phyloP scores from a whole-genome alignment of 2,888 invertebrate species.

The Eumacrocentrus americanus region DNA sequence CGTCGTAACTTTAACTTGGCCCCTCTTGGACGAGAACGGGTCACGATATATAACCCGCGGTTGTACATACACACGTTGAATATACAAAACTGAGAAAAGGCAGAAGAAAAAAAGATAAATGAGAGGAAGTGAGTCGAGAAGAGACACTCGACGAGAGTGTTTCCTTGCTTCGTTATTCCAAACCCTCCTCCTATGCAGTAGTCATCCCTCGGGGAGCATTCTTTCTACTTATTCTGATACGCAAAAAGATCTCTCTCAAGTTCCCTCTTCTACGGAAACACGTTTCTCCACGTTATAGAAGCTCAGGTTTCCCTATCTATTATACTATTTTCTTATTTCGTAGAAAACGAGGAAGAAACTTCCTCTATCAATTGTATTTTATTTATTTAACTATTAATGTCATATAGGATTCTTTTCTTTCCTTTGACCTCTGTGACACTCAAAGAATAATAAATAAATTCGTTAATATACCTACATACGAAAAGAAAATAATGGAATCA shows the following conservation, averaged over 20 bases:
- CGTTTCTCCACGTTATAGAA: not conserved
- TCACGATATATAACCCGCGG: too few species aligned
- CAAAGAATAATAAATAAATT: too few species aligned
- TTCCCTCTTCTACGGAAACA: not conserved
- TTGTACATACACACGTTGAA: not conserved
- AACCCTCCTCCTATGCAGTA: not conserved
- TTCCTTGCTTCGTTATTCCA: not conserved
- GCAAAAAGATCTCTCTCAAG: not conserved
- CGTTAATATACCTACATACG: too few species aligned
- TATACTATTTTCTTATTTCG: not conserved
- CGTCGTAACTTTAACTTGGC: too few species aligned
- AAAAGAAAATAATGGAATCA: too few species aligned
- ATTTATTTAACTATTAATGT: too few species aligned
- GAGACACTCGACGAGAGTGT: not conserved
- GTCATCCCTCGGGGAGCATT: slow-evolving; percentile 6
- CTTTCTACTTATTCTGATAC: not conserved
- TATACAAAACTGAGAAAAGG: not conserved
- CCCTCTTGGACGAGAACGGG: too few species aligned
- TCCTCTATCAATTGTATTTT: too few species aligned
- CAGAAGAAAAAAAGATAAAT: not conserved
- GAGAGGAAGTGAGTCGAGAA: not conserved
- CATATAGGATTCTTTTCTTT: too few species aligned
- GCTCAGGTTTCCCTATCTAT: slow-evolving; percentile 4
- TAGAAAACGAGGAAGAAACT: slow-evolving; percentile 11
- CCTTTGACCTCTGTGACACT: too few species aligned